phyloP scores from a whole-genome alignment of 2,888 invertebrate species.

The Diaperis boleti region DNA sequence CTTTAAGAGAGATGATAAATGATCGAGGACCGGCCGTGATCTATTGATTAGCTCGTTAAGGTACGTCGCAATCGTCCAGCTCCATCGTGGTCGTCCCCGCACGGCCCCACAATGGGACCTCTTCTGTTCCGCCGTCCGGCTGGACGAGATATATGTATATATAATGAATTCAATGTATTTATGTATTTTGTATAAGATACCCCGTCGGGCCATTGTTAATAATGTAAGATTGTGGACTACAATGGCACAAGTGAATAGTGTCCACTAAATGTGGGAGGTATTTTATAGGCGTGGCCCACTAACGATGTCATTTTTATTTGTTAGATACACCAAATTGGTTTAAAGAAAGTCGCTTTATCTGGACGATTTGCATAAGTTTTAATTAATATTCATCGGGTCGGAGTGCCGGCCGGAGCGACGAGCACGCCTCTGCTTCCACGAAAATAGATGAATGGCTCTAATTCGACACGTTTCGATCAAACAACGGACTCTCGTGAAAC shows the following conservation, averaged over 20 bases:
- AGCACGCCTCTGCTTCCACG: constrained; percentile 26
- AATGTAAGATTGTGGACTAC: constrained; percentile 65
- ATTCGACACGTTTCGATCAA: constrained; percentile 23
- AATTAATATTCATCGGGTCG: constrained; percentile 53
- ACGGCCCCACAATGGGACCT: constrained; percentile 22
- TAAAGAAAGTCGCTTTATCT: constrained; percentile 56
- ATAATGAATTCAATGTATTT: constrained; percentile 68
- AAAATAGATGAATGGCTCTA: constrained; percentile 18
- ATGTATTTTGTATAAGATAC: constrained; percentile 67
- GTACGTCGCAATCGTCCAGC: constrained; percentile 61
- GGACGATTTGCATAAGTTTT: constrained; percentile 54
- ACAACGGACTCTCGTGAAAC: constrained; percentile 20
- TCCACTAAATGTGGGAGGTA: constrained; percentile 64
- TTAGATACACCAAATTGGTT: constrained; percentile 61
- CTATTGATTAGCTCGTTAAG: constrained; percentile 69
- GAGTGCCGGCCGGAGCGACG: constrained; percentile 26
- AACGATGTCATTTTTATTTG: constrained; percentile 62
- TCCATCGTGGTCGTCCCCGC: constrained; percentile 46
- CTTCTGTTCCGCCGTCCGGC: constrained; percentile 48
- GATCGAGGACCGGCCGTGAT: constrained; percentile 66
- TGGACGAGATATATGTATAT: constrained; percentile 65
- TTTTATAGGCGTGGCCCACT: constrained; percentile 59
- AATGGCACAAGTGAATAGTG: constrained; percentile 63
- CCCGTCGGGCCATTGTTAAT: constrained; percentile 67
- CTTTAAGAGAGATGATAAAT: constrained; percentile 67